These are phyloP conservation scores for Oreochromis mossambicus DNA, from an alignment of 2,797 vertebrate genomes.

Conservation along the genomic window DNA sequence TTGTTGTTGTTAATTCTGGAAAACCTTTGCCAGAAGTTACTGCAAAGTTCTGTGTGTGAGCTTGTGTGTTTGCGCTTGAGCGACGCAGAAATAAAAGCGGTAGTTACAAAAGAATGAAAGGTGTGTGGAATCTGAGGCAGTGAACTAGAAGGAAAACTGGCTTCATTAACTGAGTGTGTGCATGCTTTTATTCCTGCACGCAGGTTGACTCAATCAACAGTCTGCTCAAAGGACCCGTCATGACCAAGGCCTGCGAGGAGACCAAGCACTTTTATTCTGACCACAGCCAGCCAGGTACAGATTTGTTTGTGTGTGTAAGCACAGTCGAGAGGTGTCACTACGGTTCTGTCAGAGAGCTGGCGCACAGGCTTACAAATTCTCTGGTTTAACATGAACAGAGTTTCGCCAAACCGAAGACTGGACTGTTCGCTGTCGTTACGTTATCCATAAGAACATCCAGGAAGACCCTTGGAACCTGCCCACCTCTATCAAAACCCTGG, in stretches of 20 bases:
- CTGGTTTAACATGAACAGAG: slow-evolving; percentile 71
- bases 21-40: slow-evolving; percentile 10
- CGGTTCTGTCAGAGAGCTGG: not conserved
- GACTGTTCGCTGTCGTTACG: slow-evolving; percentile 80
- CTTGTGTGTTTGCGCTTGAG: not conserved
- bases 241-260: slow-evolving; percentile 94
- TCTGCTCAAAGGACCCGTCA: slow-evolving; percentile 91
- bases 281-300: slow-evolving; percentile 89
- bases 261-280: slow-evolving; percentile 95
- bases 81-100: not conserved
- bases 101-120: not conserved
- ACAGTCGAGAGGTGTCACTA: not conserved
- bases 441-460: slow-evolving; percentile 95
- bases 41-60: not conserved
- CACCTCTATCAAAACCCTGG: slow-evolving; percentile 91
- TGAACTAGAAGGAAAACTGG: not conserved
- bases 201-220: slow-evolving; percentile 95
- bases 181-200: slow-evolving; percentile 26
- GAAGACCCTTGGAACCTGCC: slow-evolving; percentile 99
- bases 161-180: slow-evolving; percentile 1
- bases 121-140: not conserved
- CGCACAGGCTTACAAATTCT: not conserved
- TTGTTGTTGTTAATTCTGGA: slow-evolving; percentile 23
- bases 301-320: not conserved
- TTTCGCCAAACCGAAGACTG: slow-evolving; percentile 94